Percentiles rank a stretch among this genome's conserved stretches.
Evolutionary conservation across 2,113 vertebrate species (phyloP).

Genomic region (Chrysemys picta): DNA sequence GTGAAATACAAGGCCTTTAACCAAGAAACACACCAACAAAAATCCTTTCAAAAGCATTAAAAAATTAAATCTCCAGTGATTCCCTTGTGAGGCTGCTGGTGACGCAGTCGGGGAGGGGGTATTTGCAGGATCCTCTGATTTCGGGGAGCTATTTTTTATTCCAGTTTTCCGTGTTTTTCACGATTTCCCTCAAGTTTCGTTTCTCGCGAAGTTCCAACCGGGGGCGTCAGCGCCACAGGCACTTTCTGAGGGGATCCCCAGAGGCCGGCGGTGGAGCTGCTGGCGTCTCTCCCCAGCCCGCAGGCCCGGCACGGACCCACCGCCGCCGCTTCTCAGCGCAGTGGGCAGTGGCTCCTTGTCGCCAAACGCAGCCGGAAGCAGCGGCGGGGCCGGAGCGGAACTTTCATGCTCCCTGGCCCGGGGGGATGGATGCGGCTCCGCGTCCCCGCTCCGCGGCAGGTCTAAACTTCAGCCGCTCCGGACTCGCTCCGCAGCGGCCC

Average conservation of each 20-base stretch:
- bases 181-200: neutral
- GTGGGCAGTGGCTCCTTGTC: neutral
- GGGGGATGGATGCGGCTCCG: neutral
- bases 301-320: neutral
- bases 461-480: neutral
- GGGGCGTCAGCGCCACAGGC: neutral
- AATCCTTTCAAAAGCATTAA: neutral
- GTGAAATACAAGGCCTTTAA: neutral
- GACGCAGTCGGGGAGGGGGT: neutral
- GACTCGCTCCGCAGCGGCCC: neutral
- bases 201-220: neutral
- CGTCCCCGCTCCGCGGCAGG: neutral
- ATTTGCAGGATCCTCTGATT: neutral
- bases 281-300: neutral
- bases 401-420: constrained; percentile 13
- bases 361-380: neutral
- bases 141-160: no score
- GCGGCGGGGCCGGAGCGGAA: neutral
- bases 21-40: neutral
- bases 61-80: neutral
- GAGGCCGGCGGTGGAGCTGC: neutral
- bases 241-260: neutral
- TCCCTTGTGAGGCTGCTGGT: neutral
- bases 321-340: neutral
- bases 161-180: neutral